Base-by-base conservation (phyloP, 2,888 invertebrate species). In the Pyrgus malvae region DNA sequence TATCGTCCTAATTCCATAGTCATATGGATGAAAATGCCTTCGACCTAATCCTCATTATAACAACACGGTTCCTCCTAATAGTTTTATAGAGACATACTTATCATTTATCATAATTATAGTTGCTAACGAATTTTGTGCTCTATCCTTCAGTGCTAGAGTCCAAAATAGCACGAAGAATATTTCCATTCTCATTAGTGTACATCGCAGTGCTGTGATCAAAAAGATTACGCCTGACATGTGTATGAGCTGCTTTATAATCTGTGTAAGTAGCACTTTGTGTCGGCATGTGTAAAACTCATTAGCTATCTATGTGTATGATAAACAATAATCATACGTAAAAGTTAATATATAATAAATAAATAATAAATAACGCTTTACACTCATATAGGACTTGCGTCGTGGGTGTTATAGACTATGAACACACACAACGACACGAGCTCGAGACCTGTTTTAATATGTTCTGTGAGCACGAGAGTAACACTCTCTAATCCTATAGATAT, bases 171-270 rank as follows among this genome's bases (percentile, higher is more conserved):
- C 3, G 16, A n/a, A 7, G 12, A 16, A 5, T 5, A 25, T 23
- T 14, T 23, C 23, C 23, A 14, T 37, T 6, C 46, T 46, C 46
- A 46, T 46, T 46, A 37, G 35, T n/a, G 25, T 14, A 9, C 44
- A 44, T 19, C 31, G 31, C 11, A 31, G 12, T 44, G 11, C 25
- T 44, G 31, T 35, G 46, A 46, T 46, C 46, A 46, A 35, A 46
- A 35, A 37, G 46, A 46, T 46, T 46, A 46, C 46, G 35, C 7
- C 31, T 46, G 35, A 25, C 35, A 46, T 46, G 16, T 35, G 35
- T 37, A 35, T n/a, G n/a, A 46, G 14, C 12, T 11, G 14, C 19
- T 33, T 12, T 17, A 45, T 31, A 33, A n/a, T 19, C 8, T 19
- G 17, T 9, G 21, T 45, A 21, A 41, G 41, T 16, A 44, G 14